These are phyloP conservation scores for Trichogramma evanescens DNA, from an alignment of 2,888 invertebrate genomes.

Conservation along the genomic window DNA sequence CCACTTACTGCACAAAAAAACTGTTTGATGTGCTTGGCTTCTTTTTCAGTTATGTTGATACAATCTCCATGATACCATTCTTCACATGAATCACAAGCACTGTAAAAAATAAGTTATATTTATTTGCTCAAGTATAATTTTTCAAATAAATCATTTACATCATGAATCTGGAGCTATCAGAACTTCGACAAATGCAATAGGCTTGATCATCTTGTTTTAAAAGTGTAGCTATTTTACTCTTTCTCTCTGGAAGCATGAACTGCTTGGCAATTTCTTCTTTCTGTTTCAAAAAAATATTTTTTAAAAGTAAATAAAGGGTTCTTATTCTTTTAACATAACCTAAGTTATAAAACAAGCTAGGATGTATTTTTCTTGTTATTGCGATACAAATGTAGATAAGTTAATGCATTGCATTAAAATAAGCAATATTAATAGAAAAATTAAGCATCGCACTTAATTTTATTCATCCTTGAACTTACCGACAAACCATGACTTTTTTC, in stretches of 20 bases:
- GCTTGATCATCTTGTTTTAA: constrained; percentile 85
- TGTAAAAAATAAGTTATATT: constrained; percentile 41
- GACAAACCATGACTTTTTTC: constrained; percentile 35
- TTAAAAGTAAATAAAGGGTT: background rate
- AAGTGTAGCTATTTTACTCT: constrained; percentile 81
- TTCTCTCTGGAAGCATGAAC: constrained; percentile 80
- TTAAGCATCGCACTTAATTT: background rate
- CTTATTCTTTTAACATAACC: background rate
- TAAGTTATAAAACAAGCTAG: constrained; percentile 4
- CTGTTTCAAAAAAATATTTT: constrained; percentile 41
- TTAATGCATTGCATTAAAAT: background rate
- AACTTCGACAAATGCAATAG: constrained; percentile 90
- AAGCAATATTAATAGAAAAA: background rate
- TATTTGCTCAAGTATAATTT: background rate
- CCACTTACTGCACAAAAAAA: constrained; percentile 71
- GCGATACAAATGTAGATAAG: background rate
- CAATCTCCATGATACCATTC: constrained; percentile 99
- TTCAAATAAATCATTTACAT: constrained; percentile 58
- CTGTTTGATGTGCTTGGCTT: constrained; percentile 86
- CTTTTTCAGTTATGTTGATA: constrained; percentile 87
- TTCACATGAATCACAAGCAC: constrained; percentile 93
- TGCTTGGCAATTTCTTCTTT: constrained; percentile 86
- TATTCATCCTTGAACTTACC: constrained; percentile 17
- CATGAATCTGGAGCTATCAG: constrained; percentile 93
- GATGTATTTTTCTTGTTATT: background rate